Percentiles rank a stretch among this genome's conserved stretches.
Evolutionary conservation across 2,113 vertebrate genomes (phyloP).

Genomic region (Psittacara wagleri): DNA sequence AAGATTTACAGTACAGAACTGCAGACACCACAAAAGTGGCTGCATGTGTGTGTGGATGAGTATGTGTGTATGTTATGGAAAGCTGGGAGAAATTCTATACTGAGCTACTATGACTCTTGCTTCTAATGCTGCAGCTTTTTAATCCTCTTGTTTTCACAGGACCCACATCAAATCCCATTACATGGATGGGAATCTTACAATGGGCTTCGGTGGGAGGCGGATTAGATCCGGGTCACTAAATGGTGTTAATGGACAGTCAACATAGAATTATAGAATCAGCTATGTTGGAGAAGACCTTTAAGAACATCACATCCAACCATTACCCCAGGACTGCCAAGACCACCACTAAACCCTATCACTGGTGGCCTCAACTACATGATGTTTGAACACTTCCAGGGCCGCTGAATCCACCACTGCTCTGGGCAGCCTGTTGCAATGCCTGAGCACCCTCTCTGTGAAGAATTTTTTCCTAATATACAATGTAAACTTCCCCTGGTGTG

Average conservation of each 20-base stretch:
- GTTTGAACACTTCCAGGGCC: background rate
- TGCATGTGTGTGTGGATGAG: background rate
- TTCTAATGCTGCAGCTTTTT: background rate
- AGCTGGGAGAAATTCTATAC: background rate
- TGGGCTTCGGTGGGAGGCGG: background rate
- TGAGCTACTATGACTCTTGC: background rate
- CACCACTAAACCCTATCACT: background rate
- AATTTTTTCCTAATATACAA: background rate
- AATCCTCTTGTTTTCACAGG: background rate
- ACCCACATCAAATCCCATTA: background rate
- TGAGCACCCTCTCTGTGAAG: background rate
- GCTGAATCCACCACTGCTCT: background rate
- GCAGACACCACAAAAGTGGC: background rate
- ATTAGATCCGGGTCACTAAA: background rate
- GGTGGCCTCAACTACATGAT: background rate
- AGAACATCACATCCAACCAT: background rate
- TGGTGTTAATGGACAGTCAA: background rate
- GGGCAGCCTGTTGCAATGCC: background rate
- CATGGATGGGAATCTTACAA: background rate
- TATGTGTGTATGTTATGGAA: background rate
- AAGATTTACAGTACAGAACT: background rate
- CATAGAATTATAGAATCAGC: background rate
- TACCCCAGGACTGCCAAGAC: background rate
- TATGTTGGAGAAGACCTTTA: background rate
- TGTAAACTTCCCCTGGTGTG: background rate